These are phyloP conservation scores for Arrhamphus sclerolepis DNA, from an alignment of 2,797 vertebrate genomes.

Conservation along the genomic window DNA sequence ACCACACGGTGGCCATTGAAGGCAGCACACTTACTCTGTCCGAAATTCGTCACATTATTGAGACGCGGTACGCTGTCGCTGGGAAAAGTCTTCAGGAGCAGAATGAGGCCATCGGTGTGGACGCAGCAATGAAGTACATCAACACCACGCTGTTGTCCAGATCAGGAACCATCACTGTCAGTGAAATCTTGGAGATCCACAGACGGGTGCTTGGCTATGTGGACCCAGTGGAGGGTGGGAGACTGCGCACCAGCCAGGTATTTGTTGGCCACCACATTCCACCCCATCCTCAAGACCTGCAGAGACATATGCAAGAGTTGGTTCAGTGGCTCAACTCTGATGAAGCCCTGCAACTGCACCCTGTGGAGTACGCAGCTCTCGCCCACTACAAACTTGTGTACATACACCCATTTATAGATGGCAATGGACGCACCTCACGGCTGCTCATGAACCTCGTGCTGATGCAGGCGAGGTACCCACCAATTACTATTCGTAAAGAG, in stretches of 20 bases:
- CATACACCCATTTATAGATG: constrained; percentile 94
- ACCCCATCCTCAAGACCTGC: constrained; percentile 89
- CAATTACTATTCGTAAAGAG: constrained; percentile 95
- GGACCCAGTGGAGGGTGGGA: constrained; percentile 92
- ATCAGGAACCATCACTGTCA: constrained; percentile 82
- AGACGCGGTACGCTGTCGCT: constrained; percentile 93
- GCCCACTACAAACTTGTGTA: constrained; percentile 98
- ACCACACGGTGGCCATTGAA: constrained; percentile 98
- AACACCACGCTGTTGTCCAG: constrained; percentile 90
- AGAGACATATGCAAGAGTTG: constrained; percentile 92
- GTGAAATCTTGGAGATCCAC: constrained; percentile 92
- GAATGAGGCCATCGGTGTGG: constrained; percentile 95
- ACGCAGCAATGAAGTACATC: constrained; percentile 93
- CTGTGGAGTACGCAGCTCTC: constrained; percentile 92
- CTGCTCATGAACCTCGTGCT: constrained; percentile 96
- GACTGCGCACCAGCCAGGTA: constrained; percentile 90
- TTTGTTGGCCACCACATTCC: constrained; percentile 97
- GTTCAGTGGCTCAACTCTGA: constrained; percentile 96
- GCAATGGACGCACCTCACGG: constrained; percentile 93
- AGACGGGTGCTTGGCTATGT: constrained; percentile 91
- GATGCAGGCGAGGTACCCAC: constrained; percentile 95
- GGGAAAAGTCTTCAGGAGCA: constrained; percentile 96
- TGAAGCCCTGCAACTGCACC: constrained; percentile 90
- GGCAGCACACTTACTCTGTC: constrained; percentile 95
- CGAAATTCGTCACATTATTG: constrained; percentile 95